Evolutionary conservation across 2,113 vertebrate genomes (phyloP).

Genomic region (Stegostoma tigrinum): DNA sequence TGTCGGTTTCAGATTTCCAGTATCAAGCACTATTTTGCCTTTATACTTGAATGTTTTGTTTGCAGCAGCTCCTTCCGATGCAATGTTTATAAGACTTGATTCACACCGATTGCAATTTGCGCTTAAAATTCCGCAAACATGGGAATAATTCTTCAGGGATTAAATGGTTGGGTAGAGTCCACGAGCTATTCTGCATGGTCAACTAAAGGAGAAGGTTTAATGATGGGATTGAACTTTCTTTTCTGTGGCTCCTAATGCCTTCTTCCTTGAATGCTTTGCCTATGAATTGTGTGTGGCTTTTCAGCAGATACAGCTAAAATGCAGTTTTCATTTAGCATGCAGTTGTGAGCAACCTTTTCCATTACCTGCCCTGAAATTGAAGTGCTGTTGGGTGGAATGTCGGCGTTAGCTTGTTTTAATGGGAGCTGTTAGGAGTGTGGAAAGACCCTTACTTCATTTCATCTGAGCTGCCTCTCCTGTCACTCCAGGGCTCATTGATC

Average conservation of each 20-base stretch:
- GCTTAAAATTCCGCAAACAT: background rate
- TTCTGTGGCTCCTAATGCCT: background rate
- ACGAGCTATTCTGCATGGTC: background rate
- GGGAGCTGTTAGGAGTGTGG: background rate
- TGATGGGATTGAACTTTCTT: background rate
- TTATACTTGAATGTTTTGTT: background rate
- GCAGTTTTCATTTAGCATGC: background rate
- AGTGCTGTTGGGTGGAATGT: background rate
- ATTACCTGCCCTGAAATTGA: background rate
- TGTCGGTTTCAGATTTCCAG: no score
- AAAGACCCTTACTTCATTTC: background rate
- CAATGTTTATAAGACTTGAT: background rate
- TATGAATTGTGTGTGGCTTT: background rate
- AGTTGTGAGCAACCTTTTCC: background rate
- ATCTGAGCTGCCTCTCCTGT: background rate
- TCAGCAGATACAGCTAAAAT: background rate
- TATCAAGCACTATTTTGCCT: no score
- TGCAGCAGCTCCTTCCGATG: background rate
- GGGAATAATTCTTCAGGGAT: background rate
- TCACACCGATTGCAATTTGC: background rate
- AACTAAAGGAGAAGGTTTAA: background rate
- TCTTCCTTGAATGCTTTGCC: background rate
- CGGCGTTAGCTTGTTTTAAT: slow-evolving; percentile 14
- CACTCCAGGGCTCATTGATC: background rate
- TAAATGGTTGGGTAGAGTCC: background rate